phyloP scores from a whole-genome alignment of 2,113 vertebrate species.

The Scopus umbretta region DNA sequence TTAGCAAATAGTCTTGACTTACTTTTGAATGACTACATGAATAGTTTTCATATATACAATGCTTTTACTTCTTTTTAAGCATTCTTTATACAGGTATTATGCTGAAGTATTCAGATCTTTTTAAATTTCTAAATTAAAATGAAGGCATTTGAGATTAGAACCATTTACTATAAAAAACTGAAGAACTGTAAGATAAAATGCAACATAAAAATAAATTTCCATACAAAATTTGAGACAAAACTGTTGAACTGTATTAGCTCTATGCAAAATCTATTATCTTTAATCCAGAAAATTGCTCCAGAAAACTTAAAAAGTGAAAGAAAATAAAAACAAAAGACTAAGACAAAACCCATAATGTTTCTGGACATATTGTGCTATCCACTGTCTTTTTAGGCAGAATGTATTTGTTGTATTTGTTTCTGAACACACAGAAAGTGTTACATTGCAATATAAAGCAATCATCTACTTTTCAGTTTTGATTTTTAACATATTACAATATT shows the following conservation, averaged over 20 bases:
- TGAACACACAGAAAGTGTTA: not conserved
- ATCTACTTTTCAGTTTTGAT: not conserved
- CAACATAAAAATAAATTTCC: conserved; percentile 23
- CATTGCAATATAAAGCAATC: not conserved
- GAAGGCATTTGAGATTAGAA: not conserved
- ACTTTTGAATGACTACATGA: not conserved
- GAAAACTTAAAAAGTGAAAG: conserved; percentile 54
- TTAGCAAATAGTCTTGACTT: not conserved
- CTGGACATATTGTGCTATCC: not conserved
- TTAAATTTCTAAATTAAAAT: not conserved
- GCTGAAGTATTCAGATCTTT: not conserved
- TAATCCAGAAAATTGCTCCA: conserved; percentile 36
- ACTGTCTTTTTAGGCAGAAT: not conserved
- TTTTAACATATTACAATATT: not conserved
- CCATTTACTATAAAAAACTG: not conserved
- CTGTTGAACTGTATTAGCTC: not conserved
- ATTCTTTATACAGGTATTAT: not conserved
- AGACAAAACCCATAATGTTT: conserved; percentile 6
- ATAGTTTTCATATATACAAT: not conserved
- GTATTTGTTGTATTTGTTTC: not conserved
- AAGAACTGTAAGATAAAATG: not conserved
- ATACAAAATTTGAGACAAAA: conserved; percentile 32
- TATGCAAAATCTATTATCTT: conserved; percentile 32
- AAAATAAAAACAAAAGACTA: conserved; percentile 29
- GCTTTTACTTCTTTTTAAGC: not conserved